A percentile compares a stretch with the other conserved stretches of the same genome.
phyloP scores from a whole-genome alignment of 2,113 vertebrate species.

The Ciconia maguari region DNA sequence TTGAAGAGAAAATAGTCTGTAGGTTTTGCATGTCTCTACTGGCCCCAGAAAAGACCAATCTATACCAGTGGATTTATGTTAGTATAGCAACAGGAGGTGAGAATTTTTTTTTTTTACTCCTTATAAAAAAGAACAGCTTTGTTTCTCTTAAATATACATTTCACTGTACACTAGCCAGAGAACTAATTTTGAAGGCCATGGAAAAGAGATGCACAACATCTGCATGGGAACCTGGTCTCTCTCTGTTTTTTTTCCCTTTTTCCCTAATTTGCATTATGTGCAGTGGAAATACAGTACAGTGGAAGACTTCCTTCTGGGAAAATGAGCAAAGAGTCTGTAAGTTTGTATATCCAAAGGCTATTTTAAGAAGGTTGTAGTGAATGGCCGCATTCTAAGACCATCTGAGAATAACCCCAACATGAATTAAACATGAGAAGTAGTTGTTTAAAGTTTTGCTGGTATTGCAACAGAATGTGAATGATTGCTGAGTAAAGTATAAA shows the following conservation, averaged over 20 bases:
- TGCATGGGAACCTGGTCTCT: constrained; percentile 29
- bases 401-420: constrained; percentile 56
- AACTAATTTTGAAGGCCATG: constrained; percentile 11
- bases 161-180: not conserved
- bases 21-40: not conserved
- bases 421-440: constrained; percentile 59
- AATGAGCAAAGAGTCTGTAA: constrained; percentile 44
- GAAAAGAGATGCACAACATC: constrained; percentile 35
- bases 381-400: constrained; percentile 45
- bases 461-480: constrained; percentile 52
- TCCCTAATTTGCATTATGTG: constrained; percentile 34
- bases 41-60: not conserved
- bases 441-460: constrained; percentile 59
- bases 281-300: constrained; percentile 49
- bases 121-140: not conserved
- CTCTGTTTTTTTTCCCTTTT: not conserved
- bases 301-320: constrained; percentile 59
- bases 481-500: constrained; percentile 52
- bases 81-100: not conserved
- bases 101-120: not conserved
- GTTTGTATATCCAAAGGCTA: constrained; percentile 63
- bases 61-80: not conserved
- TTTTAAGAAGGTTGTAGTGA: constrained; percentile 60
- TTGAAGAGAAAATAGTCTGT: not conserved
- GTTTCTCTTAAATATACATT: not conserved